Evolutionary conservation across 2,888 invertebrate species (phyloP).

Genomic region (Spicauda simplicius): DNA sequence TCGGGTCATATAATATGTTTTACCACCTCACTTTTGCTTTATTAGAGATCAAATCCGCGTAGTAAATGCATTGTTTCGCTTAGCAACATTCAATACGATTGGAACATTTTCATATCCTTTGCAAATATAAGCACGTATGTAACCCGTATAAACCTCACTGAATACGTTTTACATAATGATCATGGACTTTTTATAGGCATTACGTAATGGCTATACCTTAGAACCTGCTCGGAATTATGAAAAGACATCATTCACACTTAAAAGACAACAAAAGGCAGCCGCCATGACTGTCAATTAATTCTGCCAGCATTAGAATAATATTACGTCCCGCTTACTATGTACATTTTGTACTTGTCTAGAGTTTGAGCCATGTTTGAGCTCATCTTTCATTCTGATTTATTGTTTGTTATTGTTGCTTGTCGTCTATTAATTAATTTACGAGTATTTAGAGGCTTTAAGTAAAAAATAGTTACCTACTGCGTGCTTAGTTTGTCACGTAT

Average conservation of each 20-base stretch:
- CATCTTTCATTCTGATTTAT: too few species aligned
- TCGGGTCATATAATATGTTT: too few species aligned
- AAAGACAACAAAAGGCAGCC: constrained; percentile 28
- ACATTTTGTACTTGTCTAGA: neutral
- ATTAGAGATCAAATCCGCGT: too few species aligned
- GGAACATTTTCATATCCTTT: neutral
- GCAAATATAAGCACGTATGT: neutral
- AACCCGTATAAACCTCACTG: neutral
- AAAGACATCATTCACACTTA: constrained; percentile 31
- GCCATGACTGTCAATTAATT: constrained; percentile 27
- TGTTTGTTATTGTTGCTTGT: too few species aligned
- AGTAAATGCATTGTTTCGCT: too few species aligned
- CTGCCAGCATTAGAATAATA: constrained; percentile 26
- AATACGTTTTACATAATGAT: constrained; percentile 14
- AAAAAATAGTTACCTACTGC: too few species aligned
- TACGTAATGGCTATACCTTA: constrained; percentile 26
- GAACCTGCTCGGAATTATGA: constrained; percentile 35
- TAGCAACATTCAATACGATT: neutral
- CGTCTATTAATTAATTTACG: too few species aligned
- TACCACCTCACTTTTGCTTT: too few species aligned
- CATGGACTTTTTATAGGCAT: constrained; percentile 26
- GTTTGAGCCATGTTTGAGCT: neutral
- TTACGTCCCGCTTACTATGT: constrained; percentile 22
- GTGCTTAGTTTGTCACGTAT: too few species aligned
- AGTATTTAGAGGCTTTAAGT: too few species aligned